Base-by-base conservation (phyloP, 2,113 vertebrate genomes). In the Grammomys dolichurus region DNA sequence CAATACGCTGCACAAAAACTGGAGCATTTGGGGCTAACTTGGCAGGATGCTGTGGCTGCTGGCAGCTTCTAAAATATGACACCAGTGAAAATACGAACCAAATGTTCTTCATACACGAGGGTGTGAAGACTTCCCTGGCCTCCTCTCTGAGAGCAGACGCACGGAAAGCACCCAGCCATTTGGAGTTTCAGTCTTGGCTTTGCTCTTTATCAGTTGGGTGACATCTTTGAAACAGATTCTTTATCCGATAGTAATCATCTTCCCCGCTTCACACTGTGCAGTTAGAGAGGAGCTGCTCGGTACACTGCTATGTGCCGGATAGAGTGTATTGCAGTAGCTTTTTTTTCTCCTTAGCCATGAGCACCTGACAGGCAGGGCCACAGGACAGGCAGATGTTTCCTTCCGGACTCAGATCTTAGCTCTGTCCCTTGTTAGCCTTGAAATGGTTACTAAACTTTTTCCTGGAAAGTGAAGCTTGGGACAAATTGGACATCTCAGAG, bases 61-160 rank as follows among this genome's bases (percentile, higher is more conserved):
- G 93, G 90, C 89, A 96, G 94, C 95, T 93, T 93, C 91, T 90
- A 97, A 93, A 97, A 90, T 92, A 95, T 87, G 93, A 96, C 94
- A 95, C 96, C 72, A 96, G 87, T 93, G 95, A 96, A 97, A 95
- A 98, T 95, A 93, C 78, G 92, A 97, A 97, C 94, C 96, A 96
- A 97, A 96, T 97, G 97, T 97, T 97, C 67, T 81, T 78, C 17
- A 1, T 85, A 43, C 58, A 26, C 33, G 33, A 58, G 94, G 58
- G 92, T 91, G 91, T 94, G 87, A 96, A 70, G 93, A 90, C 96
- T 95, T 94, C 85, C 54, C 93, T 72, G 54, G 7, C 46, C 81
- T 56, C 63, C 24, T 43, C 75, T 81, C 78, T 80, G 43, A 95
- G 96, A 89, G 56, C 67, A 69, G 67, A 77, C 94, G 31, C 51